phyloP scores from a whole-genome alignment of 1,140 invertebrate species.

The Aricia agestis region DNA sequence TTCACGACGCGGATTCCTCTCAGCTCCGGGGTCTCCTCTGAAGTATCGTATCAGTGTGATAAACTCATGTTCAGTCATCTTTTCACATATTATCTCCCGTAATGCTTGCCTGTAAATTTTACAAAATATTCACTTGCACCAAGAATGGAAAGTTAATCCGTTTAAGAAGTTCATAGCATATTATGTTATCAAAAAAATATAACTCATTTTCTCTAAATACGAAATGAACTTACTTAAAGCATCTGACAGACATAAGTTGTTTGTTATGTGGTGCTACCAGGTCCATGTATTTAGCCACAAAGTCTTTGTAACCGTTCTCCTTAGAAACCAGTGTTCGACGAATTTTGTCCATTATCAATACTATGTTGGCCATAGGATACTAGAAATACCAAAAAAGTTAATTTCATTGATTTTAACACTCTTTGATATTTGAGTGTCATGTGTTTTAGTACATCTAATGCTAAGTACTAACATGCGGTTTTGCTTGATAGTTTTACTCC shows the following conservation, averaged over 20 bases:
- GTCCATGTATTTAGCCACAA: constrained; percentile 81
- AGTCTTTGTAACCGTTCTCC: constrained; percentile 82
- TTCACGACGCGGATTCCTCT: constrained; percentile 63
- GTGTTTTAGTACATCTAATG: too few relatives aligned
- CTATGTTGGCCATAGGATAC: constrained; percentile 84
- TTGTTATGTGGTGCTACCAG: constrained; percentile 57
- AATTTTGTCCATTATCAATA: constrained; percentile 83
- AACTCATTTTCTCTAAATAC: too few relatives aligned
- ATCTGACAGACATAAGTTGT: constrained; percentile 73
- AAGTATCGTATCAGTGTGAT: constrained; percentile 83
- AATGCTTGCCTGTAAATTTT: constrained; percentile 73
- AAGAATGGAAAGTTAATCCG: too few relatives aligned
- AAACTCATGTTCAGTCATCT: constrained; percentile 87
- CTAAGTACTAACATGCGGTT: too few relatives aligned
- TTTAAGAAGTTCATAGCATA: too few relatives aligned
- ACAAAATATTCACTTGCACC: constrained; percentile 10
- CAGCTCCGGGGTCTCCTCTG: constrained; percentile 65
- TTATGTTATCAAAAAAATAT: too few relatives aligned
- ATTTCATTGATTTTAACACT: too few relatives aligned
- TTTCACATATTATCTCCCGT: constrained; percentile 77
- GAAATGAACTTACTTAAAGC: constrained; percentile 78
- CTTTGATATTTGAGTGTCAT: too few relatives aligned
- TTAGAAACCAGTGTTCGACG: constrained; percentile 73
- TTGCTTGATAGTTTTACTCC: too few relatives aligned
- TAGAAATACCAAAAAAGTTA: constrained; percentile 46